Conservation (phyloP, 2,113 vertebrate species). For the Oenanthe oenanthe region DNA sequence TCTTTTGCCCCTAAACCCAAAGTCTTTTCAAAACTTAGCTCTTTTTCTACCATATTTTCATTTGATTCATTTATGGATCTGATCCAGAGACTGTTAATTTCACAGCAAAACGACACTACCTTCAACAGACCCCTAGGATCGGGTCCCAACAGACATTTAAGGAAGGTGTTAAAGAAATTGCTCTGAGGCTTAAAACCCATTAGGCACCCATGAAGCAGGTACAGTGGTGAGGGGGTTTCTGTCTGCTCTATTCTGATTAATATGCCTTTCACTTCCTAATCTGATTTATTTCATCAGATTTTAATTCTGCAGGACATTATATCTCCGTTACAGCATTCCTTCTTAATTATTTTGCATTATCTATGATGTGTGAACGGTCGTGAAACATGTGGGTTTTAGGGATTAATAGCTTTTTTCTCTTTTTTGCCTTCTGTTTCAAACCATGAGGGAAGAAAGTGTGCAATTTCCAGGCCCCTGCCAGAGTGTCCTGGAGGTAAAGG, state of each 20-base stretch:
- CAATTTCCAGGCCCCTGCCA: not conserved
- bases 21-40: not conserved
- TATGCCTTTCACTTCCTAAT: not conserved
- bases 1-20: not conserved
- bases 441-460: not conserved
- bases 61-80: not conserved
- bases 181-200: not conserved
- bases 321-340: not conserved
- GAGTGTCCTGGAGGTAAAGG: not conserved
- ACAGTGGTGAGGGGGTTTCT: not conserved
- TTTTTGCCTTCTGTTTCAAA: conserved; percentile 8
- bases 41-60: not conserved
- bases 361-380: not conserved
- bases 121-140: not conserved
- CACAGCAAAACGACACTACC: not conserved
- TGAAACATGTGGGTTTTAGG: not conserved
- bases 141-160: not conserved
- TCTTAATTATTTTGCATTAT: conserved; percentile 2
- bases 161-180: not conserved
- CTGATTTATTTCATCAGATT: not conserved
- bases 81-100: not conserved
- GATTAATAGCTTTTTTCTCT: not conserved
- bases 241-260: not conserved
- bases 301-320: not conserved
- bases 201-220: not conserved